Conservation (phyloP, 1,140 invertebrate species). For the Monochamus saltuarius region DNA sequence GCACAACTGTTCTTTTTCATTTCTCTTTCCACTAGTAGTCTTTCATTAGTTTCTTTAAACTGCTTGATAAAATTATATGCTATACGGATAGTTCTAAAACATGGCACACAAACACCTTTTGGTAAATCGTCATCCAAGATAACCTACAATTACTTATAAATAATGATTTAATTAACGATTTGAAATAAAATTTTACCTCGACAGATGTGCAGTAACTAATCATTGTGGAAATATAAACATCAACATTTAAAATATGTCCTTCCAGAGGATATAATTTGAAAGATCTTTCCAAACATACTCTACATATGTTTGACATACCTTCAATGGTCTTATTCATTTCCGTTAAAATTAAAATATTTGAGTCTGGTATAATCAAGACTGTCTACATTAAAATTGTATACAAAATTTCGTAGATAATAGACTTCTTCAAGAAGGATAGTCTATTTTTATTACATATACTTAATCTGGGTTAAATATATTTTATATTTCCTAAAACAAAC, state of each 20-base stretch:
- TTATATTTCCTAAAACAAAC: too few species aligned
- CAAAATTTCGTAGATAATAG: too few species aligned
- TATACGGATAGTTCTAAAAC: constrained; percentile 17
- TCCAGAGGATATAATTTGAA: constrained; percentile 10
- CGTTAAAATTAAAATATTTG: too few species aligned
- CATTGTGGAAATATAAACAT: constrained; percentile 14
- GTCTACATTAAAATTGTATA: too few species aligned
- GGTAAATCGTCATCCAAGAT: constrained; percentile 9
- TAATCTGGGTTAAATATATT: too few species aligned
- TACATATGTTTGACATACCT: not conserved
- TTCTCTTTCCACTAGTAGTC: not conserved
- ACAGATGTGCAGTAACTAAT: constrained; percentile 16
- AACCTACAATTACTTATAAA: constrained; percentile 11
- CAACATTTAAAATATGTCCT: constrained; percentile 16
- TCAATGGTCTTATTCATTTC: too few species aligned
- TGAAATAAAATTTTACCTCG: constrained; percentile 1
- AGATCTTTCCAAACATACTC: constrained; percentile 10
- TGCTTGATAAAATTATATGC: constrained; percentile 20
- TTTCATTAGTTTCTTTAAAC: constrained; percentile 20
- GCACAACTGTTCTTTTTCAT: too few species aligned
- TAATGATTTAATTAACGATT: not conserved
- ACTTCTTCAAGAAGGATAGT: too few species aligned
- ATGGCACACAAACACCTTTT: constrained; percentile 13
- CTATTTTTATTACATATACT: too few species aligned
- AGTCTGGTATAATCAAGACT: too few species aligned